These are phyloP conservation scores for Megathymus violae DNA, from an alignment of 1,140 invertebrate species.

Conservation along the genomic window DNA sequence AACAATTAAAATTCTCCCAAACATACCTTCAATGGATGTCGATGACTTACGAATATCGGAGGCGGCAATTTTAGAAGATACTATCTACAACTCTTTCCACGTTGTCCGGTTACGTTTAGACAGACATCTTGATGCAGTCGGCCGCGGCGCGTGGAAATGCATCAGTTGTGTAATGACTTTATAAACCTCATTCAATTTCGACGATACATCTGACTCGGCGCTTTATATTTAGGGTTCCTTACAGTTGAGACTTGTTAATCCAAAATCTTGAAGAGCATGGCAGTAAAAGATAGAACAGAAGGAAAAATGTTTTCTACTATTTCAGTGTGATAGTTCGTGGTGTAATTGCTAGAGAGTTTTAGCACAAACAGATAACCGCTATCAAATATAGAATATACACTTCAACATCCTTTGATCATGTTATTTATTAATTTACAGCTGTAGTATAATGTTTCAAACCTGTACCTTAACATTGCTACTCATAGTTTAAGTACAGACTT, in stretches of 20 bases:
- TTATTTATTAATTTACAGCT: no score
- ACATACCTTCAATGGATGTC: slow-evolving; percentile 26
- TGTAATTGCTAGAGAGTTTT: no score
- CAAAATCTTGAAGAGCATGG: no score
- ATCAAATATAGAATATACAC: no score
- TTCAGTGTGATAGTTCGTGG: no score
- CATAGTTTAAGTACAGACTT: neutral
- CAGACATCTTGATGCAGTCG: slow-evolving; percentile 51
- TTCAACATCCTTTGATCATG: no score
- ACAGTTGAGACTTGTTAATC: no score
- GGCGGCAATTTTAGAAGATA: slow-evolving; percentile 62
- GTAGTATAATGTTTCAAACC: no score
- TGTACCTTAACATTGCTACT: no score
- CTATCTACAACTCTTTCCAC: slow-evolving; percentile 50
- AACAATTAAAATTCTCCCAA: slow-evolving; percentile 56
- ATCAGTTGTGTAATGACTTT: slow-evolving; percentile 62
- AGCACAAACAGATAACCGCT: no score
- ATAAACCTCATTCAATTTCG: slow-evolving; percentile 65
- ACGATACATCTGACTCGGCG: slow-evolving; percentile 53
- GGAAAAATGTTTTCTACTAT: no score
- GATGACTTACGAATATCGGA: slow-evolving; percentile 52
- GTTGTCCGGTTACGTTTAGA: slow-evolving; percentile 43
- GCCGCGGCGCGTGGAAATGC: slow-evolving; percentile 47
- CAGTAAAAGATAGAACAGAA: no score
- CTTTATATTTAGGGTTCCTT: slow-evolving; percentile 42